Conservation (phyloP, 2,797 vertebrate genomes). For the Pampus argenteus region DNA sequence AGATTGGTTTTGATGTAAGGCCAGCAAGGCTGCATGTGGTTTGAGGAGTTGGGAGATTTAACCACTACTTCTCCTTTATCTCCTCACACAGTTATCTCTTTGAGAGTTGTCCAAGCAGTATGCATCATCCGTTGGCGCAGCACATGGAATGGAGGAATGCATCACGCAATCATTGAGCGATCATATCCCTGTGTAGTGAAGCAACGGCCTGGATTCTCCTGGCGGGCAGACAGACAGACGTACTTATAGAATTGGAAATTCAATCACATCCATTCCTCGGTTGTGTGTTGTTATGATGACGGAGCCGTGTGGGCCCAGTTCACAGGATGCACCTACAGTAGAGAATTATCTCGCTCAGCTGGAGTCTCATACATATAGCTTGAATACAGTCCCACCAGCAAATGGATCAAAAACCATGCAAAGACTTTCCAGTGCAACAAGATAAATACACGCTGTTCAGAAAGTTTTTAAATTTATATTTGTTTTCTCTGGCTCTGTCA, state of each 20-base stretch:
- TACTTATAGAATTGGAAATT: constrained; percentile 59
- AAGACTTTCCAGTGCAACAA: constrained; percentile 8
- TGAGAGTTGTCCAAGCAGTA: constrained; percentile 52
- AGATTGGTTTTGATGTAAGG: constrained; percentile 43
- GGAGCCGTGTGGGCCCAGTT: constrained; percentile 50
- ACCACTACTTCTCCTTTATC: constrained; percentile 45
- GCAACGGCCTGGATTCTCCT: constrained; percentile 43
- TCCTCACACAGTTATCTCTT: constrained; percentile 50
- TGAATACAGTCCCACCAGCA: constrained; percentile 31
- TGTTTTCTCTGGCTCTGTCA: not conserved
- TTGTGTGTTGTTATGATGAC: constrained; percentile 41
- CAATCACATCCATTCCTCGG: constrained; percentile 57
- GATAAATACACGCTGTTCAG: constrained; percentile 23
- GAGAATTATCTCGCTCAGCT: constrained; percentile 58
- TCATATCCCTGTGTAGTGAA: constrained; percentile 45
- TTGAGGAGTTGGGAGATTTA: constrained; percentile 45
- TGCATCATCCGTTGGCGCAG: constrained; percentile 34
- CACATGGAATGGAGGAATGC: constrained; percentile 45
- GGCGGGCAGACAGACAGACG: constrained; percentile 20
- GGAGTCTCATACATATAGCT: constrained; percentile 46
- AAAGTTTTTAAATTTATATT: constrained; percentile 16
- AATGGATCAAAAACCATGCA: constrained; percentile 51
- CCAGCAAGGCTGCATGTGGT: constrained; percentile 32
- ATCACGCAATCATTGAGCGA: constrained; percentile 42
- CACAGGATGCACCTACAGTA: constrained; percentile 40